Base-by-base conservation (phyloP, 2,113 vertebrate species). In the Isichthys henryi region DNA sequence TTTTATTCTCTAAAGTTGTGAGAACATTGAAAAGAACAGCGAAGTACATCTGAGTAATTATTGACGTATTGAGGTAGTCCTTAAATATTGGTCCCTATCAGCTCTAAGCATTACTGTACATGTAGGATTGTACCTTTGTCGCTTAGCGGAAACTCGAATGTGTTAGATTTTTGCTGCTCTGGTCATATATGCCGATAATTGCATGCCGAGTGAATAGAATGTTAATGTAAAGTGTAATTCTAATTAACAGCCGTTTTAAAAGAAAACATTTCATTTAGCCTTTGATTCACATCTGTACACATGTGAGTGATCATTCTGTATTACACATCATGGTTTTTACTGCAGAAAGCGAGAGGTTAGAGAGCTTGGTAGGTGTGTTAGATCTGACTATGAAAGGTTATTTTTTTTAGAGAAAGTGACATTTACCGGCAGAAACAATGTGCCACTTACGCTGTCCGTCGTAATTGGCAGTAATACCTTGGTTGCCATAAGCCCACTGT, bases 401-500 rank as follows among this genome's bases (percentile, higher is more conserved):
- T 90, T 90, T 91, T 91, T 90, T 92, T 91, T 88, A 90, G 88
- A 48, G 77, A 93, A 93, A 89, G 89, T 91, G 90, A 93, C 87
- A 91, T 92, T 94, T 88, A 90, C 86, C 90, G 85, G 90, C 89
- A 89, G 89, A 90, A 91, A 86, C 87, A 89, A 89, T 84, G 49
- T 86, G 90, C 90, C 91, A 91, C 88, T 93, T 91, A 89, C 91
- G 74, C 90, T 92, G 91, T 90, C 92, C 90, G 35, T 90, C 74
- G 89, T 94, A 94, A 96, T 94, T 95, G 93, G 91, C 93, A 91
- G 92, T 94, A 94, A 94, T 93, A 91, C 90, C 31, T 89, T 90
- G 83, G 87, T 92, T 93, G 93, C 92, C 91, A 93, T 92, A 91
- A 19, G 66, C 91, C 82, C 49, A 58, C 87, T 91, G 95, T 95